Conservation (phyloP, 2,797 vertebrate genomes). For the Lepidocolaptes lacrymiger region DNA sequence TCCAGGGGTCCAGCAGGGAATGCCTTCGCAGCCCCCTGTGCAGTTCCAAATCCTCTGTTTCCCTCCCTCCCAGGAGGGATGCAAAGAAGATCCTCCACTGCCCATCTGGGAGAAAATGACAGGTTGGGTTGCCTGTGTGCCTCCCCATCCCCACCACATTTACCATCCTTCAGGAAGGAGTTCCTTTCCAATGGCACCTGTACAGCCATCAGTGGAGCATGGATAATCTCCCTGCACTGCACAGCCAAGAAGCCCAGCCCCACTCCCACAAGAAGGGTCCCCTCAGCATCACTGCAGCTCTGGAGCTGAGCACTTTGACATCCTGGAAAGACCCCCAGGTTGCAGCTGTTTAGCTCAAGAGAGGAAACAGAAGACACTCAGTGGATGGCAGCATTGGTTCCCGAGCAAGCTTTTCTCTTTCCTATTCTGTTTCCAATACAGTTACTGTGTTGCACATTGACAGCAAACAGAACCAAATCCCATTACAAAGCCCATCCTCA, state of each 20-base stretch:
- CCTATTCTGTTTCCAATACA: not conserved
- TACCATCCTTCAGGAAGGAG: not conserved
- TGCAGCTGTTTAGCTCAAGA: not conserved
- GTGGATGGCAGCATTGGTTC: not conserved
- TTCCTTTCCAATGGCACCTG: not conserved
- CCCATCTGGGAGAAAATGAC: not conserved
- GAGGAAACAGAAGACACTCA: not conserved
- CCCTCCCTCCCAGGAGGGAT: not conserved
- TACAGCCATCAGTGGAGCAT: rapidly evolving
- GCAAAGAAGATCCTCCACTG: not conserved
- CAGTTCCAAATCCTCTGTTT: rapidly evolving
- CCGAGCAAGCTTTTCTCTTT: not conserved
- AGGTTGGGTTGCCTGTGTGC: not conserved
- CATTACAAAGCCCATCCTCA: not conserved
- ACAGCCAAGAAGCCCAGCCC: not conserved
- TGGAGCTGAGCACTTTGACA: not conserved
- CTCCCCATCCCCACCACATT: not conserved
- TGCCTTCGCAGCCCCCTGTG: not conserved
- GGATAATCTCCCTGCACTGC: rapidly evolving
- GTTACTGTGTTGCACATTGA: not conserved
- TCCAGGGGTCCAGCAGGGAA: rapidly evolving
- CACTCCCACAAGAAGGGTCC: rapidly evolving
- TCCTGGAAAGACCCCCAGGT: not conserved
- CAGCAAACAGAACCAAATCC: not conserved
- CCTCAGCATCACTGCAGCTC: rapidly evolving